Conservation (phyloP, 2,888 invertebrate genomes). For the Bibio marci region DNA sequence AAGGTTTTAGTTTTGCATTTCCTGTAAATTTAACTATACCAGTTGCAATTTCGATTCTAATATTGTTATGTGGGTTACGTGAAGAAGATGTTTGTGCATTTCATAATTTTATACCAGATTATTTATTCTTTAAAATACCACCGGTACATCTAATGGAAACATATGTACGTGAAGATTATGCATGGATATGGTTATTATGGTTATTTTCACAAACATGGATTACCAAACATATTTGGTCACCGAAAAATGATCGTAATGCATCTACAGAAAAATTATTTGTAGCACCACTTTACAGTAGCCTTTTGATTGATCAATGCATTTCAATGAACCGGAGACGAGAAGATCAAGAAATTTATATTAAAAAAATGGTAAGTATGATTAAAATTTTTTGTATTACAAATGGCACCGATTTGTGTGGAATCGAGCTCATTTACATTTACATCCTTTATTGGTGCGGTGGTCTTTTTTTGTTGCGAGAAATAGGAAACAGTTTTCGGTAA, state of each 20-base stretch:
- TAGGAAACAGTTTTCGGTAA: too few relatives aligned
- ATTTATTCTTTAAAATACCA: constrained; percentile 73
- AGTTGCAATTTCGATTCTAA: constrained; percentile 47
- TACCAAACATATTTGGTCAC: constrained; percentile 70
- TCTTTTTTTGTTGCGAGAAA: too few relatives aligned
- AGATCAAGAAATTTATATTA: constrained; percentile 34
- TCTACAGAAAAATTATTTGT: constrained; percentile 71
- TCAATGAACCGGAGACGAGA: constrained; percentile 64
- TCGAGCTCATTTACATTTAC: too few relatives aligned
- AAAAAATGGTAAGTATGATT: constrained; percentile 26
- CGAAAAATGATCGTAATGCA: constrained; percentile 66
- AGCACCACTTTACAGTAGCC: constrained; percentile 65
- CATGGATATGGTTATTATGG: constrained; percentile 70
- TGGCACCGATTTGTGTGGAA: too few relatives aligned
- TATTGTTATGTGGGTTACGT: constrained; percentile 46
- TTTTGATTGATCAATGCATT: constrained; percentile 69
- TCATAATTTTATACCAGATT: constrained; percentile 51
- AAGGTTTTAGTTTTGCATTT: constrained; percentile 71
- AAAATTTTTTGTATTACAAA: too few relatives aligned
- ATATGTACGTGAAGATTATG: constrained; percentile 41
- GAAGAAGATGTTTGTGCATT: constrained; percentile 49
- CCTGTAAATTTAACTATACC: constrained; percentile 66
- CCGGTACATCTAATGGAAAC: constrained; percentile 36
- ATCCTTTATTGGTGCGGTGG: too few relatives aligned
- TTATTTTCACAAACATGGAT: constrained; percentile 75